phyloP scores from a whole-genome alignment of 2,888 invertebrate species.

The Clistopyga incitator region DNA sequence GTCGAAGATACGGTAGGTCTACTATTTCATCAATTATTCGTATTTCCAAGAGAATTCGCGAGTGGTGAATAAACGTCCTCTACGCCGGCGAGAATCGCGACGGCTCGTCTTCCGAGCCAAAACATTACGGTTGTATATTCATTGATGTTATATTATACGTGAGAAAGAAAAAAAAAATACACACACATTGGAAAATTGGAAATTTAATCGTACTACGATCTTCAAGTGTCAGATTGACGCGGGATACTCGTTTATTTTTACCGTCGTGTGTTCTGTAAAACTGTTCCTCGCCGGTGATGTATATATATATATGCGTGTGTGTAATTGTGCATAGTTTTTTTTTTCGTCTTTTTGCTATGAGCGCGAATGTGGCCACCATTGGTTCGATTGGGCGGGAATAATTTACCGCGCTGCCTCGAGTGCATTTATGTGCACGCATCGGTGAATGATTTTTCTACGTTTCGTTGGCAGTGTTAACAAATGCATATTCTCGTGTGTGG shows the following conservation, averaged over 20 bases:
- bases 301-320: too few species aligned
- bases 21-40: not conserved
- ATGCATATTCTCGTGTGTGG: not conserved
- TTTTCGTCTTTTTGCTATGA: constrained; percentile 27
- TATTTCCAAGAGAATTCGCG: not conserved
- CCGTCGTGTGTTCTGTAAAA: not conserved
- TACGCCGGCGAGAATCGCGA: constrained; percentile 1
- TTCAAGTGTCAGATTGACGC: constrained; percentile 66
- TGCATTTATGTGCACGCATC: not conserved
- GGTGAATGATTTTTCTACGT: not conserved
- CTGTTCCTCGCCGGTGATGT: constrained; percentile 14
- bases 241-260: constrained; percentile 39
- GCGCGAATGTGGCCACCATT: not conserved
- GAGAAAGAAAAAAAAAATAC: too few species aligned
- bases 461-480: constrained; percentile 7
- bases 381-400: constrained; percentile 36
- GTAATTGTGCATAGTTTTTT: too few species aligned
- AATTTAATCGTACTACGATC: constrained; percentile 49
- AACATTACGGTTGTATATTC: too few species aligned
- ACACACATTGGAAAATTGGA: not conserved
- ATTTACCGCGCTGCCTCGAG: not conserved
- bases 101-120: too few species aligned
- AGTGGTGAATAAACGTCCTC: not conserved
- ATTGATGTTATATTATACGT: too few species aligned
- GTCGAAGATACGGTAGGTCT: constrained; percentile 79